Conservation (phyloP, 2,888 invertebrate genomes). For the Apamea epomidion region DNA sequence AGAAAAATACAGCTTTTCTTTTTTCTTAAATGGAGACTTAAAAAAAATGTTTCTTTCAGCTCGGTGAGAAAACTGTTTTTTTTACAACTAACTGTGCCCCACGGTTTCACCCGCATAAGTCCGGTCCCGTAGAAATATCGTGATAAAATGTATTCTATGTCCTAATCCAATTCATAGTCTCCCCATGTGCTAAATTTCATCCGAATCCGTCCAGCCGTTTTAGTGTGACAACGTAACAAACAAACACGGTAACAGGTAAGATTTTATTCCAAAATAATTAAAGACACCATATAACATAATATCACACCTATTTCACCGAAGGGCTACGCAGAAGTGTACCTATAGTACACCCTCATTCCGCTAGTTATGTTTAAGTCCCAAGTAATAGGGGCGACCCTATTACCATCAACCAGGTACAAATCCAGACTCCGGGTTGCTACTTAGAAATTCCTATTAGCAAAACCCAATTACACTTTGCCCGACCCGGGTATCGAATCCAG, state of each 20-base stretch:
- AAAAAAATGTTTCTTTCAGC: constrained; percentile 1
- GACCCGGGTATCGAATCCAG: neutral
- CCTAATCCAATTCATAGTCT: neutral
- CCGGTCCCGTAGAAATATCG: too few relatives aligned
- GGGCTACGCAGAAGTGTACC: too few relatives aligned
- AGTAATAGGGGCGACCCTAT: neutral
- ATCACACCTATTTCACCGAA: too few relatives aligned
- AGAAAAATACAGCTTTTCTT: constrained; percentile 24
- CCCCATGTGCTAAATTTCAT: neutral
- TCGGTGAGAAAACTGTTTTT: neutral
- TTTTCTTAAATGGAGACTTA: constrained; percentile 24
- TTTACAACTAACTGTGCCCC: neutral
- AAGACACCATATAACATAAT: neutral
- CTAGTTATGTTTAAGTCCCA: neutral
- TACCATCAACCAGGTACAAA: neutral
- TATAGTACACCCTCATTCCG: neutral
- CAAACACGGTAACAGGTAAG: neutral
- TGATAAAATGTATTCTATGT: neutral
- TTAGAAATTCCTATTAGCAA: neutral
- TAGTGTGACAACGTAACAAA: neutral
- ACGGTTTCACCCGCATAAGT: too few relatives aligned
- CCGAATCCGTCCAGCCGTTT: neutral
- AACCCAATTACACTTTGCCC: too few relatives aligned
- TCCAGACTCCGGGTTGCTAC: neutral
- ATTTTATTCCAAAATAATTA: neutral